A percentile compares a stretch with the other conserved stretches of the same genome.
Conservation (phyloP, 2,797 vertebrate genomes). For the Myoxocephalus aenaeus region DNA sequence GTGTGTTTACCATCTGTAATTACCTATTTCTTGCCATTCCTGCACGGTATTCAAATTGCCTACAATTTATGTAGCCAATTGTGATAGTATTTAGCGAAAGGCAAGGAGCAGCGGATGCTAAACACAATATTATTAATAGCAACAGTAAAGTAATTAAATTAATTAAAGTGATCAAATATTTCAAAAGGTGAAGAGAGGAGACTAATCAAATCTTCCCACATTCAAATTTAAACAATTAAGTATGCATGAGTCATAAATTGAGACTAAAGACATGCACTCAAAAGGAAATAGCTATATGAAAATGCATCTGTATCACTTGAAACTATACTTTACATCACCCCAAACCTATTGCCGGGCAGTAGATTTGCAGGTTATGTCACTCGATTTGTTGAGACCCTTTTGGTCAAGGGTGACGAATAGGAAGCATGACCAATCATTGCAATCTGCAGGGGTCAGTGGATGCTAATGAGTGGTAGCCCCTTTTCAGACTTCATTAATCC, state of each 20-base stretch:
- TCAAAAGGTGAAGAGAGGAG: background rate
- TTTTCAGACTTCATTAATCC: slow-evolving; percentile 71
- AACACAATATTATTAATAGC: background rate
- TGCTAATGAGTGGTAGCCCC: slow-evolving; percentile 60
- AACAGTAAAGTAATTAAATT: background rate
- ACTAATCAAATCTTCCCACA: background rate
- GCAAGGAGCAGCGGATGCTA: background rate
- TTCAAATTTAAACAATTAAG: background rate
- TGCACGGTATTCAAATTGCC: background rate
- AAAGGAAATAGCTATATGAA: background rate
- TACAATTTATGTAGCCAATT: background rate
- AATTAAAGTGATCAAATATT: background rate
- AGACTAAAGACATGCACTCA: background rate
- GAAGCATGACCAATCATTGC: slow-evolving; percentile 51
- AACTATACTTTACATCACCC: background rate
- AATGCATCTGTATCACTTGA: background rate
- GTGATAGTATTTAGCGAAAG: background rate
- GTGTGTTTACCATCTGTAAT: slow-evolving; percentile 2
- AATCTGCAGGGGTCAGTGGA: slow-evolving; percentile 63
- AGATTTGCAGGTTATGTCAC: slow-evolving; percentile 45
- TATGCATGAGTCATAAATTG: background rate
- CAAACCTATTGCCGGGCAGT: background rate
- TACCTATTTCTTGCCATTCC: background rate
- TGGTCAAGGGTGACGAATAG: slow-evolving; percentile 53
- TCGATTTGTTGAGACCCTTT: slow-evolving; percentile 47